These are phyloP conservation scores for Drosophila antonietae DNA, from an alignment of 2,888 invertebrate genomes.

Conservation along the genomic window DNA sequence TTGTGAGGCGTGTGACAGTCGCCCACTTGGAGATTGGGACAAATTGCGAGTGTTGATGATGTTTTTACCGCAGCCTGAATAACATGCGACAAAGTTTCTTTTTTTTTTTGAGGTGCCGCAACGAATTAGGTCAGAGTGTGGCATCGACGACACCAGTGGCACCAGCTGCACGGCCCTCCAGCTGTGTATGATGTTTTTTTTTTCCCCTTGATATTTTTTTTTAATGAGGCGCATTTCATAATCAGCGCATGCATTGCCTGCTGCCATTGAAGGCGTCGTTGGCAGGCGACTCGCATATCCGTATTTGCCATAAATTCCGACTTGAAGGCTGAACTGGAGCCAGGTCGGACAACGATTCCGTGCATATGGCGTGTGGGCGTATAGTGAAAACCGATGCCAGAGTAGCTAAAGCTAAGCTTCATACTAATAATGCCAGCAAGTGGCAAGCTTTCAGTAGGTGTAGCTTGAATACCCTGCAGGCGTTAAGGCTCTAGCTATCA, in stretches of 20 bases:
- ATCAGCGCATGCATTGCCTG: constrained; percentile 70
- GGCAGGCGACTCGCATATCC: constrained; percentile 61
- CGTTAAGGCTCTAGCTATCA: neutral
- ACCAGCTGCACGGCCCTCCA: constrained; percentile 28
- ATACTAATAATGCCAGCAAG: constrained; percentile 59
- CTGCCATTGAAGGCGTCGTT: constrained; percentile 22
- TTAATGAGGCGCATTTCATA: constrained; percentile 75
- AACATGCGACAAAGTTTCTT: constrained; percentile 55
- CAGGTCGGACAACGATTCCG: constrained; percentile 37
- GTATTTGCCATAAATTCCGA: constrained; percentile 72
- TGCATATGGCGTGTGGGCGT: constrained; percentile 22
- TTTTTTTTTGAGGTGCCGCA: constrained; percentile 41
- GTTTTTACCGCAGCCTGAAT: constrained; percentile 62
- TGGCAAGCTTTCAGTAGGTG: neutral
- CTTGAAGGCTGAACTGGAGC: constrained; percentile 48
- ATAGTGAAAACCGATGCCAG: constrained; percentile 17
- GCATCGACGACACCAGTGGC: constrained; percentile 36
- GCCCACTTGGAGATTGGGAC: constrained; percentile 52
- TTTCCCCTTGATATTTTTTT: constrained; percentile 33
- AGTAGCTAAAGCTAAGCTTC: constrained; percentile 30
- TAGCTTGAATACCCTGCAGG: neutral
- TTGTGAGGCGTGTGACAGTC: constrained; percentile 65
- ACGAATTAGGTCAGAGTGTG: constrained; percentile 54
- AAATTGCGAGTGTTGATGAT: constrained; percentile 59
- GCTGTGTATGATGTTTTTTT: constrained; percentile 17